Evolutionary conservation across 2,113 vertebrate genomes (phyloP), one percentile per base, ranked within the genome.

Genomic region (Petrocephalus zakoni): DNA sequence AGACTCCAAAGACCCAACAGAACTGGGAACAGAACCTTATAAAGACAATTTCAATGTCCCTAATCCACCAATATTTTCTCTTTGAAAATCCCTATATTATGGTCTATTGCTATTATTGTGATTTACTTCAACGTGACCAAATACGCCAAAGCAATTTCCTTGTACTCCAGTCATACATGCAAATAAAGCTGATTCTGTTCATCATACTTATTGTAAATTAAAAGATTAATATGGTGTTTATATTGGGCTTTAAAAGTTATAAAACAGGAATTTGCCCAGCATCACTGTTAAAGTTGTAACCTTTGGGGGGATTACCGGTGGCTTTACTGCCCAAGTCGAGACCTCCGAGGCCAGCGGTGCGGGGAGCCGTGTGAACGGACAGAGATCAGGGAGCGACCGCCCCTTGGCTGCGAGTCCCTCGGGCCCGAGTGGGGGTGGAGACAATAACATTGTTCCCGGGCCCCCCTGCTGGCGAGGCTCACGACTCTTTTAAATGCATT

Each of bases 391-490:
- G 88, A 93, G 46, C 29, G 56, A 19, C 55, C 61, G 51, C 42
- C 64, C 68, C 21, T 68, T 42, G 1, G 42, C 42, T 42, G 53
- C 53, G 10, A 47, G 19, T 89, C 90, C 88, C 64, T 78, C 90
- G 72, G 87, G 46, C n/a, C 86, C 88, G 91, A 89, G 75, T 89
- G 53, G 88, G 88, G 88, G 52, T 83, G 90, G 89, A 87, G 87
- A 86, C 75, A 95, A 90, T 89, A 91, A 95, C 85, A 89, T 91
- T 92, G 89, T 91, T 88, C 72, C 47, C 22, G 17, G 58, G 51
- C 86, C 75, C 88, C 52, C 25, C 13, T n/a, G 34, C 46, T 46
- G 55, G 58, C 83, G 52, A 29, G 15, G 88, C 89, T 90, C 89
- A 86, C 89, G 82, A 86, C 88, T 82, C 87, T 85, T 91, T 91